phyloP scores from a whole-genome alignment of 1,140 invertebrate species.

The Copidosoma floridanum region DNA sequence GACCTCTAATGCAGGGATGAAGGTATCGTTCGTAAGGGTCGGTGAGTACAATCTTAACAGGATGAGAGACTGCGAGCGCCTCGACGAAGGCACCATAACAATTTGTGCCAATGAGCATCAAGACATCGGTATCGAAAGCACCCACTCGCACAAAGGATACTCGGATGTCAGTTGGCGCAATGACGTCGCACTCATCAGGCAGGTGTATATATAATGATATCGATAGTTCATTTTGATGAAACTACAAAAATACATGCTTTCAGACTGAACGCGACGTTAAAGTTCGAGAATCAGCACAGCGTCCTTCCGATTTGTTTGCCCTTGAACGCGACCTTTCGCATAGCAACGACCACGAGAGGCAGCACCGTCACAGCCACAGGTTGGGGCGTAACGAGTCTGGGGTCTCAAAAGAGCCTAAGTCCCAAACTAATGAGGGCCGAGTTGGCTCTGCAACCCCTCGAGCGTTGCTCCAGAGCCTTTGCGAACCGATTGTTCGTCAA shows the following conservation, averaged over 20 bases:
- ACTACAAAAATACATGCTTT: too few relatives aligned
- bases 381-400: constrained; percentile 62
- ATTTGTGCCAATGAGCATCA: constrained; percentile 58
- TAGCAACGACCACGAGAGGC: too few relatives aligned
- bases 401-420: constrained; percentile 43
- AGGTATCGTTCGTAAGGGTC: constrained; percentile 12
- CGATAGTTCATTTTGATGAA: too few relatives aligned
- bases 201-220: too few relatives aligned
- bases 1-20: too few relatives aligned
- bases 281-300: constrained; percentile 50
- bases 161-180: constrained; percentile 48
- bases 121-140: constrained; percentile 57
- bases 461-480: constrained; percentile 53
- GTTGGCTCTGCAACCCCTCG: constrained; percentile 51
- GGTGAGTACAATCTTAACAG: constrained; percentile 52
- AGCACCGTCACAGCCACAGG: constrained; percentile 55
- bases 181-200: constrained; percentile 61
- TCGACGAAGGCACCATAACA: constrained; percentile 35
- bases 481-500: constrained; percentile 41
- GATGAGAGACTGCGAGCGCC: constrained; percentile 58
- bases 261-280: constrained; percentile 50
- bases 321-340: constrained; percentile 38
- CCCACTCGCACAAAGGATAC: constrained; percentile 59
- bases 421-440: constrained; percentile 56
- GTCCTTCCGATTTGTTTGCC: constrained; percentile 60